Percentiles rank a stretch among this genome's conserved stretches.
These are phyloP conservation scores for Monopis laevigella DNA, from an alignment of 2,888 invertebrate species.

Conservation along the genomic window DNA sequence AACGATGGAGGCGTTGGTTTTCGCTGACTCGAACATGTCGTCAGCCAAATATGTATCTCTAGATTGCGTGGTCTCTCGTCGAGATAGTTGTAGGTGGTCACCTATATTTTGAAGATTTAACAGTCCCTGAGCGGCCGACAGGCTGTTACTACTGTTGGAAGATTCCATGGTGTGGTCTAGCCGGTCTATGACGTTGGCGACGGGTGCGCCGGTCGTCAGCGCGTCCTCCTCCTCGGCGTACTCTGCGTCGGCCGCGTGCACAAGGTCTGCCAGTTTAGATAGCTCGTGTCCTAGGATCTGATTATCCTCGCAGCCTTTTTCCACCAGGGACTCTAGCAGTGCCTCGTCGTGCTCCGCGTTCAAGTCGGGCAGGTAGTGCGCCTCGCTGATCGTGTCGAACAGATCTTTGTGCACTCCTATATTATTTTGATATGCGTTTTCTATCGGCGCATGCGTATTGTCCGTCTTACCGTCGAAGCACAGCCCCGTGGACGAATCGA, in stretches of 20 bases:
- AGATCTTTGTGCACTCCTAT: no score
- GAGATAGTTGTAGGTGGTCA: no score
- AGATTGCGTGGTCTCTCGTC: no score
- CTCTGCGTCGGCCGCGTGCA: constrained; percentile 49
- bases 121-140: constrained; percentile 19
- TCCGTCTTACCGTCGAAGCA: no score
- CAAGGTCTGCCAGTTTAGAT: constrained; percentile 50
- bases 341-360: constrained; percentile 63
- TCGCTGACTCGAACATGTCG: no score
- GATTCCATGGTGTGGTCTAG: constrained; percentile 69
- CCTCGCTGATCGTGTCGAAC: constrained; percentile 59
- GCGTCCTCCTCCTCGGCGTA: constrained; percentile 58
- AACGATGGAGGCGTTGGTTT: no score
- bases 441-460: constrained; percentile 30
- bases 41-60: no score
- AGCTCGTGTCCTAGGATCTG: constrained; percentile 60
- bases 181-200: constrained; percentile 70
- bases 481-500: no score
- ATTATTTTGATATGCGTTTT: constrained; percentile 37
- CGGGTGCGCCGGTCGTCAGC: constrained; percentile 52
- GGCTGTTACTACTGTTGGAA: no score
- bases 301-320: constrained; percentile 71
- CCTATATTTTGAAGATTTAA: constrained; percentile 17
- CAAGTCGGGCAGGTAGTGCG: constrained; percentile 54
- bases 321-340: constrained; percentile 68